Base-by-base conservation (phyloP, 1,140 invertebrate genomes). In the Helicorthomorpha holstii region DNA sequence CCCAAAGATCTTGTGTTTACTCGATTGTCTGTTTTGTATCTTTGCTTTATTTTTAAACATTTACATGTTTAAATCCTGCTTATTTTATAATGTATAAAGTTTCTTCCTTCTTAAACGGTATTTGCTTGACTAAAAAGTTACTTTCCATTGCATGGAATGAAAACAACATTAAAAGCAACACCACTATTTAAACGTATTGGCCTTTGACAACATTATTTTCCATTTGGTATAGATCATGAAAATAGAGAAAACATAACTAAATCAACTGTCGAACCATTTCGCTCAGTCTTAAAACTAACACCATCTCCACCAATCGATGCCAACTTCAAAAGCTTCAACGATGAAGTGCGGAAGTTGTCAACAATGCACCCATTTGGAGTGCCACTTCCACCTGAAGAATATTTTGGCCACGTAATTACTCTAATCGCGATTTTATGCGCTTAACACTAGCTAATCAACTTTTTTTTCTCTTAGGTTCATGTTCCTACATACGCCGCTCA, bases 401-500 rank as follows among this genome's bases (percentile, higher is more conserved):
- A 34, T 34, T 34, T 7, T 34, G 7, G 29, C 7, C 16, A 34
- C 7, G 29, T 34, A n/a, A n/a, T n/a, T n/a, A n/a, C n/a, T n/a
- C n/a, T n/a, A 34, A 16, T 34, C 29, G 7, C 16, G 29, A 34
- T 7, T 7, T 34, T 34, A 7, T 34, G 7, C 7, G 7, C 7
- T 34, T 7, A 34, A 34, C 29, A 7, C 29, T 34, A 7, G 16
- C 7, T 7, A 34, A 34, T 16, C 29, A 34, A 7, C 16, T 7
- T 34, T 7, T 16, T 16, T 34, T 34, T 34, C 7, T 34, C 7
- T 34, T 16, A 34, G 29, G 29, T 34, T 7, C 29, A 89, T 82
- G 80, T 88, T 1, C 80, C 86, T 12, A 81, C 87, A 48, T 82
- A 84, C 67, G 87, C 86, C 0, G 79, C 85, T 1, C 81, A 91